Evolutionary conservation across 2,113 vertebrate genomes (phyloP).

Genomic region (Nycticorax nycticorax): DNA sequence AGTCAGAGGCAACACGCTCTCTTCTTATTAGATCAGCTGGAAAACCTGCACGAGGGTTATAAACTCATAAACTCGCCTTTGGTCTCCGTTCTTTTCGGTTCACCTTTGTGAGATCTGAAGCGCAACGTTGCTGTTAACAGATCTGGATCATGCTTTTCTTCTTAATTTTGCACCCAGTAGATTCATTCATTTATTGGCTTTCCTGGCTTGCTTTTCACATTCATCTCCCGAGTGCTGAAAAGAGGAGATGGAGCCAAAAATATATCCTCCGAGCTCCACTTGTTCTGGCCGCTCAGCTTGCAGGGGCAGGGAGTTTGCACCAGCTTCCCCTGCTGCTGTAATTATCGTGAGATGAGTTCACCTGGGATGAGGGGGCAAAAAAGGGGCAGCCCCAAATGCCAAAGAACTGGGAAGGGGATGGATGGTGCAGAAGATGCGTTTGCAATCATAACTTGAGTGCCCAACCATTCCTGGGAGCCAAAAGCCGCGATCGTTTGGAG

Average conservation of each 20-base stretch:
- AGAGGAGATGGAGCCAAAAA: neutral
- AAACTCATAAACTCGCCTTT: neutral
- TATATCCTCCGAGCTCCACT: neutral
- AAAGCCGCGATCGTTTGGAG: neutral
- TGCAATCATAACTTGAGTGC: neutral
- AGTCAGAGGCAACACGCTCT: rapidly evolving
- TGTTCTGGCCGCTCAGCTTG: neutral
- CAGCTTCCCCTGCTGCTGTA: neutral
- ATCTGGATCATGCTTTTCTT: neutral
- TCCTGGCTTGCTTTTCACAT: neutral
- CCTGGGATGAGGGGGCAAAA: neutral
- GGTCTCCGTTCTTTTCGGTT: neutral
- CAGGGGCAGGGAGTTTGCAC: neutral
- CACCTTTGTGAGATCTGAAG: neutral
- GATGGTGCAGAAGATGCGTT: neutral
- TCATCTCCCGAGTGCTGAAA: neutral
- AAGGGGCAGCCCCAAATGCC: neutral
- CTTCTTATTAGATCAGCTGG: neutral
- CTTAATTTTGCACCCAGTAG: neutral
- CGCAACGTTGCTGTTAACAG: rapidly evolving
- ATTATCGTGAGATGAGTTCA: neutral
- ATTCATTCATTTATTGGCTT: neutral
- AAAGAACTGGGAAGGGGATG: neutral
- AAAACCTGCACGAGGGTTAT: neutral
- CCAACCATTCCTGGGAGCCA: neutral